phyloP scores from a whole-genome alignment of 2,113 vertebrate genomes.

The Actenoides hombroni region DNA sequence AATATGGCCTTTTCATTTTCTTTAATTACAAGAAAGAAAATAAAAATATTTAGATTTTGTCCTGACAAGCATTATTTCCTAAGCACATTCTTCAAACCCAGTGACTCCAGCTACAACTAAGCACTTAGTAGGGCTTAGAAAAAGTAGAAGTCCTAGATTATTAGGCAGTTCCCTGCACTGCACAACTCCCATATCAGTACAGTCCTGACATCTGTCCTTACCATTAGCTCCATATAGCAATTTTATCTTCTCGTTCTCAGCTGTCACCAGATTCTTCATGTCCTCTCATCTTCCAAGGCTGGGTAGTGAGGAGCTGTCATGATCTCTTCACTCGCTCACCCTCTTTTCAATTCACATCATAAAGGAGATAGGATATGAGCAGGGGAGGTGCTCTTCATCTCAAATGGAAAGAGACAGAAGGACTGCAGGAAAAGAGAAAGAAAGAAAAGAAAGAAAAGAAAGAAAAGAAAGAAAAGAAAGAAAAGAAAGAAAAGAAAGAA shows the following conservation, averaged over 20 bases:
- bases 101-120: neutral
- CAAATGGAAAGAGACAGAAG: neutral
- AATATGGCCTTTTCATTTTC: neutral
- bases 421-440: neutral
- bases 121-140: neutral
- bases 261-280: neutral
- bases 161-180: neutral
- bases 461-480: no score
- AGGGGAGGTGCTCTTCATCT: neutral
- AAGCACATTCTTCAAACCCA: neutral
- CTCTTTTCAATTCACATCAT: neutral
- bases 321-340: neutral
- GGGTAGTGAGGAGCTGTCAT: neutral
- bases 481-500: no score
- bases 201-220: neutral
- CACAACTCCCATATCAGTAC: neutral
- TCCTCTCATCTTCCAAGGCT: neutral
- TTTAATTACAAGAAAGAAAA: neutral
- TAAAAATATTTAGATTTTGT: neutral
- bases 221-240: neutral
- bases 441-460: no score
- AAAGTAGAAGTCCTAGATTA: neutral
- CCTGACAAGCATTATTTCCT: neutral
- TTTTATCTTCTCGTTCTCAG: neutral
- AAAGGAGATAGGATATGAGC: neutral